Percentiles rank a stretch among this genome's conserved stretches.
phyloP scores from a whole-genome alignment of 2,113 vertebrate species.

The Progne subis region DNA sequence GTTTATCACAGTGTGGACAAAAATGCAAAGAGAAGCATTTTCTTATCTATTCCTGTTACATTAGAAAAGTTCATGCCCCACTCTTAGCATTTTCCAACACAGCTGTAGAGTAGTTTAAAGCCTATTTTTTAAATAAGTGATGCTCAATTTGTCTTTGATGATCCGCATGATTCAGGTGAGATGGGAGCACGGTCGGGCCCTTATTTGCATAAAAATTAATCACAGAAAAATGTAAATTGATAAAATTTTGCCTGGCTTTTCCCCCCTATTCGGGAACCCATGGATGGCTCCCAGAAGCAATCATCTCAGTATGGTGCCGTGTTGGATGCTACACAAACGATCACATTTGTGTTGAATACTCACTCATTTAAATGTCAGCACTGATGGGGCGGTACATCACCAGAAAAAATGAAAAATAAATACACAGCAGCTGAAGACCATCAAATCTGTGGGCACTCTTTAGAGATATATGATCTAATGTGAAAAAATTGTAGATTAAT shows the following conservation, averaged over 20 bases:
- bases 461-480: constrained; percentile 88
- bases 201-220: constrained; percentile 93
- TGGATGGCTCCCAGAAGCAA: constrained; percentile 89
- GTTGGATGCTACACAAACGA: constrained; percentile 91
- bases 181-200: constrained; percentile 82
- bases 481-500: constrained; percentile 91
- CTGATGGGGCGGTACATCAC: constrained; percentile 85
- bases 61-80: constrained; percentile 83
- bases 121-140: constrained; percentile 88
- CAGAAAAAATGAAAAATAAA: constrained; percentile 80
- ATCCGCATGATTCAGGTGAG: constrained; percentile 91
- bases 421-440: constrained; percentile 82
- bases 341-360: constrained; percentile 93
- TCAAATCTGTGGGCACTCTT: constrained; percentile 79
- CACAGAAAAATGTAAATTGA: constrained; percentile 94
- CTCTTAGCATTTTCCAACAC: constrained; percentile 84
- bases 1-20: constrained; percentile 62
- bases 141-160: constrained; percentile 89
- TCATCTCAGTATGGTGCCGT: constrained; percentile 91
- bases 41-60: constrained; percentile 79
- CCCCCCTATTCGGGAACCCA: constrained; percentile 78
- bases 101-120: constrained; percentile 87
- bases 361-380: constrained; percentile 98
- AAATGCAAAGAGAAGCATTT: constrained; percentile 75
- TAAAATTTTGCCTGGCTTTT: constrained; percentile 86